Conservation (phyloP, 2,888 invertebrate genomes). For the Spialia ferax region DNA sequence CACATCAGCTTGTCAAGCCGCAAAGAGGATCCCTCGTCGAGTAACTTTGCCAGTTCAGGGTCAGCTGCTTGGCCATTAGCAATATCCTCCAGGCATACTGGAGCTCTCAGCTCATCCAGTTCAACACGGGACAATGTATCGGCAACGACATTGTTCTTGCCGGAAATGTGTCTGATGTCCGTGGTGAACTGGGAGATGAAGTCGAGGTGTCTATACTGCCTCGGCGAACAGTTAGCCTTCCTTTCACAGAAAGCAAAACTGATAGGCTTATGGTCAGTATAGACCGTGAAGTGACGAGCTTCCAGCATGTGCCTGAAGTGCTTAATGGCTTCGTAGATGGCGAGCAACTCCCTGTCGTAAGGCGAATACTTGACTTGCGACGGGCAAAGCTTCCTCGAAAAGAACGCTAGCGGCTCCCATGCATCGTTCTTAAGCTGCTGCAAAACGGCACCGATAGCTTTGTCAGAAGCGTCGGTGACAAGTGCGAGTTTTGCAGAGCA, state of each 20-base stretch:
- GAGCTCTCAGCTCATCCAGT: conserved; percentile 30
- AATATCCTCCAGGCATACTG: conserved; percentile 40
- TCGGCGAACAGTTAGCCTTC: not conserved
- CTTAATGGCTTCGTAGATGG: not conserved
- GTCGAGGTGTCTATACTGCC: not conserved
- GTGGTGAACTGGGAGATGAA: conserved; percentile 4
- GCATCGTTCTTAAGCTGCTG: no score
- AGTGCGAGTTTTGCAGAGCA: not conserved
- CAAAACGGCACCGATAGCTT: no score
- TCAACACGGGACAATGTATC: conserved; percentile 52
- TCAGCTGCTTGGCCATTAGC: conserved; percentile 3
- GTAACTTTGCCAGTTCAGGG: conserved; percentile 3
- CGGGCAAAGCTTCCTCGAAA: no score
- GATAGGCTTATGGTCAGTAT: conserved; percentile 8
- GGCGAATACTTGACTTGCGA: not conserved
- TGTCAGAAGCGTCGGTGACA: not conserved
- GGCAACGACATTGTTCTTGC: conserved; percentile 51
- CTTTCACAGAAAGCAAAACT: not conserved
- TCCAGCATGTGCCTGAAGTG: conserved; percentile 50
- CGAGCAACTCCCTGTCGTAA: not conserved
- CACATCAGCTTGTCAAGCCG: not conserved
- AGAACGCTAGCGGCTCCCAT: no score
- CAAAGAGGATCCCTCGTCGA: not conserved
- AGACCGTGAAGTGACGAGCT: conserved; percentile 6
- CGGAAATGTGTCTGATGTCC: conserved; percentile 42